Conservation (phyloP, 1,140 invertebrate species). For the Aphelenchoides besseyi region DNA sequence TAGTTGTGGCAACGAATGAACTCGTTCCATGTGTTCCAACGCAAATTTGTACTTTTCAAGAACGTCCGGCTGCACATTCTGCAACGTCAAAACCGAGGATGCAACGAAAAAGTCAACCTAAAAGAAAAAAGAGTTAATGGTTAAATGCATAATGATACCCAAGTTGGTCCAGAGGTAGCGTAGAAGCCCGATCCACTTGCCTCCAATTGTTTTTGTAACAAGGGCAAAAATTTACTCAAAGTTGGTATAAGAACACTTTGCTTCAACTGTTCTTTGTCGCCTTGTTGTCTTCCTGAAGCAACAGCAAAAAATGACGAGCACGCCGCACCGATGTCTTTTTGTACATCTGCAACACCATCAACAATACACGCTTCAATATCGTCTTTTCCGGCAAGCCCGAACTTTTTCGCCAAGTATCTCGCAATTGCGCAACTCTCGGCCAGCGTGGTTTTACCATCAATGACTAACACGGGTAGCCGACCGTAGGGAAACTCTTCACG, state of each 20-base stretch:
- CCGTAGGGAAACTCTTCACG: background rate
- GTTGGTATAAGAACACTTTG: background rate
- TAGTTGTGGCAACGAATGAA: background rate
- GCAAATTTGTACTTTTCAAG: background rate
- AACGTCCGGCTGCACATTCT: background rate
- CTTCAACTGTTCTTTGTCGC: constrained; percentile 13
- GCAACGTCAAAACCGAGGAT: background rate
- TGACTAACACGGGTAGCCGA: background rate
- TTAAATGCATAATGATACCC: too few relatives aligned
- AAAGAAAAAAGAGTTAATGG: too few relatives aligned
- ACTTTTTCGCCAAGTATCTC: background rate
- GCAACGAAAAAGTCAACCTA: background rate
- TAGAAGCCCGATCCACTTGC: background rate
- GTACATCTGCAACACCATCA: constrained; percentile 13
- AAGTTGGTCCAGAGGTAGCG: background rate
- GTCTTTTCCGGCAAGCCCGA: background rate
- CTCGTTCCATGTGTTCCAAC: background rate
- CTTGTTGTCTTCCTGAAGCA: background rate
- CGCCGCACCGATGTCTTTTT: background rate
- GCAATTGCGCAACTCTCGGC: background rate
- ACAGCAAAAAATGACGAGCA: background rate
- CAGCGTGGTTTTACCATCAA: background rate
- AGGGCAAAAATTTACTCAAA: background rate
- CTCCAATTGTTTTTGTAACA: background rate
- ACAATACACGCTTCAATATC: background rate